Evolutionary conservation across 2,888 invertebrate species (phyloP).

Genomic region (Gisinianus flammeolus): DNA sequence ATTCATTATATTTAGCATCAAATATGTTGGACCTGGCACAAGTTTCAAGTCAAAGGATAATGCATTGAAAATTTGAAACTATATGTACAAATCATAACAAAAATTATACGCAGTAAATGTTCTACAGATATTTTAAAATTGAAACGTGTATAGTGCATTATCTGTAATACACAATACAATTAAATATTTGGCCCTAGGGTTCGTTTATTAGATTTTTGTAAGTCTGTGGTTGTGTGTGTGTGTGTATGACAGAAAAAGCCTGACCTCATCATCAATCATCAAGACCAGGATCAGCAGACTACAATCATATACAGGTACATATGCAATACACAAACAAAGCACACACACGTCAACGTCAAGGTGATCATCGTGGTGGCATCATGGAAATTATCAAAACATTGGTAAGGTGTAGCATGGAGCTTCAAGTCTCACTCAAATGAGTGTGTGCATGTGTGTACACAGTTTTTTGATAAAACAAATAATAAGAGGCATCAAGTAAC

Average conservation of each 20-base stretch:
- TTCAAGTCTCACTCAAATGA: background rate
- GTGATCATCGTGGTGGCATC: background rate
- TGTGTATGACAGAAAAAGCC: background rate
- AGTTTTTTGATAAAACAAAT: too few relatives aligned
- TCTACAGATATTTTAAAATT: background rate
- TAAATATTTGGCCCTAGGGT: too few relatives aligned
- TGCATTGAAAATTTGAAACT: too few relatives aligned
- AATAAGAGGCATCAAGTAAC: too few relatives aligned
- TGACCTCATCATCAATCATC: slow-evolving; percentile 3
- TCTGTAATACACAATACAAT: background rate
- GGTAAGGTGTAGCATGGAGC: background rate
- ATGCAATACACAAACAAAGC: background rate
- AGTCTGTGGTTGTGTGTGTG: too few relatives aligned
- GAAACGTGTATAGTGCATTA: background rate
- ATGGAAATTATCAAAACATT: background rate
- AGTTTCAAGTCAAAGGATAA: too few relatives aligned
- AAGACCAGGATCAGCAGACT: background rate
- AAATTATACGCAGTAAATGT: too few relatives aligned
- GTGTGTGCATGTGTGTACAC: too few relatives aligned
- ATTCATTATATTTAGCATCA: too few relatives aligned
- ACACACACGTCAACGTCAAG: background rate
- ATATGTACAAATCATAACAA: too few relatives aligned
- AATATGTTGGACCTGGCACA: too few relatives aligned
- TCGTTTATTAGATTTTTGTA: background rate
- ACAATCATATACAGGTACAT: background rate